Evolutionary conservation across 1,140 invertebrate genomes (phyloP).

Genomic region (Hetaerina americana): DNA sequence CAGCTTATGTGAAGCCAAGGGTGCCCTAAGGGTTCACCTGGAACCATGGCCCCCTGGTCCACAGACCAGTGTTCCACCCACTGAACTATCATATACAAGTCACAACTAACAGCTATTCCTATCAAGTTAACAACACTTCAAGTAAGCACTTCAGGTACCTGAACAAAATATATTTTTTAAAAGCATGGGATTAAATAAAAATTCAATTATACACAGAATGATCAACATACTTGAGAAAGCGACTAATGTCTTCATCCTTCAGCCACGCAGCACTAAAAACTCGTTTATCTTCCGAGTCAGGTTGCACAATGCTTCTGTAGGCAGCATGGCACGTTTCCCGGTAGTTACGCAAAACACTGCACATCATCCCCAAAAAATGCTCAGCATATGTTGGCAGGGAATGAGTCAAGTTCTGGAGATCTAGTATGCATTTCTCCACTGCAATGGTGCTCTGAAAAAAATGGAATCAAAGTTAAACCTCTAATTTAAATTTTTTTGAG

Average conservation of each 20-base stretch:
- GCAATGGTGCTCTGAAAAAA: slow-evolving; percentile 51
- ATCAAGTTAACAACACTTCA: slow-evolving; percentile 5
- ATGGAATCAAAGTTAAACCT: too few relatives aligned
- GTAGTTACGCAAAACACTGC: slow-evolving; percentile 55
- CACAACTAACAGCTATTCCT: too few relatives aligned
- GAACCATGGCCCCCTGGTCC: too few relatives aligned
- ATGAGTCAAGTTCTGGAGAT: slow-evolving; percentile 53
- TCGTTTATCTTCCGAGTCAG: slow-evolving; percentile 62
- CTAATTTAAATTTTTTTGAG: too few relatives aligned
- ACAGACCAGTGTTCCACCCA: too few relatives aligned
- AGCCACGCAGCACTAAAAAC: slow-evolving; percentile 83
- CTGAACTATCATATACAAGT: too few relatives aligned
- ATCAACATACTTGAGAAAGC: slow-evolving; percentile 59
- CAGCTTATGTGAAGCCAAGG: too few relatives aligned
- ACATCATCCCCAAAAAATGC: slow-evolving; percentile 53
- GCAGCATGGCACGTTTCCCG: slow-evolving; percentile 60
- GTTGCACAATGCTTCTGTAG: slow-evolving; percentile 63
- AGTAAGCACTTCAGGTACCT: slow-evolving; percentile 5
- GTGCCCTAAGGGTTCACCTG: too few relatives aligned
- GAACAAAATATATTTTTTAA: slow-evolving; percentile 1
- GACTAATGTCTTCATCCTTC: slow-evolving; percentile 86
- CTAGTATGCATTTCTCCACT: slow-evolving; percentile 53
- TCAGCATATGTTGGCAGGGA: slow-evolving; percentile 56
- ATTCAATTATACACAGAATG: too few relatives aligned
- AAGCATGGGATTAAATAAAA: not conserved